Conservation (phyloP, 2,888 invertebrate genomes). For the Athalia rosae region DNA sequence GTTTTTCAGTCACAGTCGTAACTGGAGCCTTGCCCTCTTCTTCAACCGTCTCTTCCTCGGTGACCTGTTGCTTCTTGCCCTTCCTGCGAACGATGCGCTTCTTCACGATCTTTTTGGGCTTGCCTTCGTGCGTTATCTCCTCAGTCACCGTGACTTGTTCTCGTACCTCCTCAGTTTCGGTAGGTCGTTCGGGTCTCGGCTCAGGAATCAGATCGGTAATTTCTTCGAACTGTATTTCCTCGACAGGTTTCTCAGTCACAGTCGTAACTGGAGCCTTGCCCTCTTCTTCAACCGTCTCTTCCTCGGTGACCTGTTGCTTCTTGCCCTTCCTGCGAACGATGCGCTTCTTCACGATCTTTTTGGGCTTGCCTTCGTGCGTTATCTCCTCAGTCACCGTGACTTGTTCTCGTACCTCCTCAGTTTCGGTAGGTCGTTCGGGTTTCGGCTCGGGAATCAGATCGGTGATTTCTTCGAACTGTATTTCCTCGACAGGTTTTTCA, state of each 20-base stretch:
- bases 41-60: conserved; percentile 54
- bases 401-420: too few relatives aligned
- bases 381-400: too few relatives aligned
- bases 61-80: conserved; percentile 54
- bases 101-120: conserved; percentile 53
- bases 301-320: conserved; percentile 71
- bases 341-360: too few relatives aligned
- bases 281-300: conserved; percentile 67
- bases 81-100: conserved; percentile 49
- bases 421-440: too few relatives aligned
- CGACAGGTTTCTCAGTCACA: conserved; percentile 57
- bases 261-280: conserved; percentile 63
- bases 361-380: too few relatives aligned
- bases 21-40: conserved; percentile 58
- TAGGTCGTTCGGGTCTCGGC: conserved; percentile 60
- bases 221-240: conserved; percentile 54
- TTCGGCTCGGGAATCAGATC: too few relatives aligned
- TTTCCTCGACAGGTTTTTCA: too few relatives aligned
- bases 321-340: too few relatives aligned
- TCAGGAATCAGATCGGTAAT: conserved; percentile 51
- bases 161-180: conserved; percentile 65
- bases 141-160: conserved; percentile 63
- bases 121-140: conserved; percentile 61
- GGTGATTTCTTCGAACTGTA: too few relatives aligned
- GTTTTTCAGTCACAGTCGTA: conserved; percentile 52